These are phyloP conservation scores for Anser cygnoides DNA, from an alignment of 2,113 vertebrate species.

Conservation along the genomic window DNA sequence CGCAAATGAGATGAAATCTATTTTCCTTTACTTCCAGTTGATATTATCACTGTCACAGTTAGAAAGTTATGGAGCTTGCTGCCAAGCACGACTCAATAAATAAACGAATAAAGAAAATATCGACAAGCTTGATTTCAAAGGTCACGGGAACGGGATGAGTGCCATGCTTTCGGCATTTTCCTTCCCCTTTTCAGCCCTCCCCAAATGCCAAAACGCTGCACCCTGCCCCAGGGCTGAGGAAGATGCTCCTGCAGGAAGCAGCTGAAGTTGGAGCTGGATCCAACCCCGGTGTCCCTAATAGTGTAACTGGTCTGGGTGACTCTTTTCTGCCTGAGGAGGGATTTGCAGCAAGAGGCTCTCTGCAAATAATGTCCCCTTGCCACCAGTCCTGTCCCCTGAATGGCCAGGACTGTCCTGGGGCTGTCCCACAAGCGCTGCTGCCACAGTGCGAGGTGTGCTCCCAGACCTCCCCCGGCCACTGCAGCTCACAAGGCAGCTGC, in stretches of 20 bases:
- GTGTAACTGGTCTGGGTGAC: background rate
- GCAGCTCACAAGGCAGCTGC: background rate
- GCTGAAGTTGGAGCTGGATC: background rate
- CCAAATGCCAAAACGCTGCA: background rate
- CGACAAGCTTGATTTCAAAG: background rate
- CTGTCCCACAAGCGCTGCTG: background rate
- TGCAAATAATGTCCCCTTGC: no score
- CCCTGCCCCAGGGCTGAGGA: accelerated
- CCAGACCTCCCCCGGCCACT: background rate
- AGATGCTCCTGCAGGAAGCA: background rate
- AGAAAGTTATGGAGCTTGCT: background rate
- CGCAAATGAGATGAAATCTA: background rate
- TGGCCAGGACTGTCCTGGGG: background rate
- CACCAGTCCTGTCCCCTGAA: background rate
- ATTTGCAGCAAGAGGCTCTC: background rate
- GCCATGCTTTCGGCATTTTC: background rate
- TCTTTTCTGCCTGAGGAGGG: background rate
- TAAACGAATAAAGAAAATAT: background rate
- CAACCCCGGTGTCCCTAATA: background rate
- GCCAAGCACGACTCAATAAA: background rate
- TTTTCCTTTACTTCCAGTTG: background rate
- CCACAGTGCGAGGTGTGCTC: background rate
- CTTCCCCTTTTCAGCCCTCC: background rate
- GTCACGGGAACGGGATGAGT: background rate
- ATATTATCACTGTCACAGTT: background rate